phyloP scores from a whole-genome alignment of 2,888 invertebrate species.

The Timema podura region DNA sequence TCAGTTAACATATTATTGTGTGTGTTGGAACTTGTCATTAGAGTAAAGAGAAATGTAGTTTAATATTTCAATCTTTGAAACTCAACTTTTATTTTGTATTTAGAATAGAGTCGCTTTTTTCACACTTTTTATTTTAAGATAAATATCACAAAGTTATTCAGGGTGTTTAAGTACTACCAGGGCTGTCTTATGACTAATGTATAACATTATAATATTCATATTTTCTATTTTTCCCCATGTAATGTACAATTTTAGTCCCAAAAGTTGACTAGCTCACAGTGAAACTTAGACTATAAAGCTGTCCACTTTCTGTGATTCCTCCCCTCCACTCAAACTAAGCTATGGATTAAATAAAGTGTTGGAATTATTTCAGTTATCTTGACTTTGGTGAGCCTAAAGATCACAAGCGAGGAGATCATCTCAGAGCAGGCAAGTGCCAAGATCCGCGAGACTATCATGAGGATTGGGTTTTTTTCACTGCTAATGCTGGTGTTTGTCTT shows the following conservation, averaged over 20 bases:
- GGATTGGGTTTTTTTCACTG: constrained; percentile 77
- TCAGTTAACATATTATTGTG: too few species aligned
- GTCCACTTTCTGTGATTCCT: background rate
- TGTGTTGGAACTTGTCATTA: background rate
- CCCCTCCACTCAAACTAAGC: background rate
- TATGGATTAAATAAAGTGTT: background rate
- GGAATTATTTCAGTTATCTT: constrained; percentile 59
- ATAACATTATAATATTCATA: too few species aligned
- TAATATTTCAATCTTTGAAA: background rate
- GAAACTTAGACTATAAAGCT: too few species aligned
- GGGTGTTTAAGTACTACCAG: too few species aligned
- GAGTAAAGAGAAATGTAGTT: constrained; percentile 1
- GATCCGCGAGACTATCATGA: constrained; percentile 79
- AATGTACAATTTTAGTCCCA: too few species aligned
- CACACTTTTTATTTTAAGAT: too few species aligned
- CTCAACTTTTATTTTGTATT: too few species aligned
- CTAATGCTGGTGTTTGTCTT: constrained; percentile 72
- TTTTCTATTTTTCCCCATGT: too few species aligned
- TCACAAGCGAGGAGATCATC: constrained; percentile 78
- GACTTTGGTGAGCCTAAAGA: constrained; percentile 73
- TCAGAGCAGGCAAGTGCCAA: constrained; percentile 79
- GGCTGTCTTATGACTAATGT: too few species aligned
- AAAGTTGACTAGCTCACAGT: too few species aligned
- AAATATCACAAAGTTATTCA: too few species aligned
- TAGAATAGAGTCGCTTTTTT: too few species aligned